phyloP scores from a whole-genome alignment of 2,888 invertebrate genomes.

The Linnaemya vulpina region DNA sequence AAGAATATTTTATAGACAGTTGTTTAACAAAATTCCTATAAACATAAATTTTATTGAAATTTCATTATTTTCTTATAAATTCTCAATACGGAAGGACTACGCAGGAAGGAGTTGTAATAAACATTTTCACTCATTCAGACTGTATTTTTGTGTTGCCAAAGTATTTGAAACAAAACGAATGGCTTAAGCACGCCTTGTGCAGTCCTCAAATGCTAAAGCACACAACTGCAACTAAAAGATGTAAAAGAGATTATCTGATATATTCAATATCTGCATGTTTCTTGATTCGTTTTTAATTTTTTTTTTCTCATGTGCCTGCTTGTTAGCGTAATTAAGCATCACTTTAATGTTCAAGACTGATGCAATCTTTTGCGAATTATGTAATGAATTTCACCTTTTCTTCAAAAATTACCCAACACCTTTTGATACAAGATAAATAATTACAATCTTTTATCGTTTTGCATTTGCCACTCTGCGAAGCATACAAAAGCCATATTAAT shows the following conservation, averaged over 20 bases:
- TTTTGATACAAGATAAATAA: background rate
- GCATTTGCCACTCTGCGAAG: background rate
- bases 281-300: background rate
- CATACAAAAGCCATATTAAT: background rate
- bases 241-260: background rate
- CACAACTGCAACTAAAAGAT: too few relatives aligned
- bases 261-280: background rate
- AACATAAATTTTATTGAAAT: background rate
- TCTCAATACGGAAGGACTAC: too few relatives aligned
- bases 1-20: background rate
- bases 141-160: too few relatives aligned
- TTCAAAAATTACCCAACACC: constrained; percentile 17
- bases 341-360: background rate
- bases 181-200: too few relatives aligned
- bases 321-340: background rate
- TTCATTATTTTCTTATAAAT: background rate
- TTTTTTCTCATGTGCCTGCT: background rate
- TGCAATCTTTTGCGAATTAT: background rate
- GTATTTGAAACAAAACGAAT: too few relatives aligned
- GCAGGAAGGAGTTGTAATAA: too few relatives aligned
- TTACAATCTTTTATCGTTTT: constrained; percentile 28
- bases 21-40: background rate
- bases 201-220: too few relatives aligned
- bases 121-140: too few relatives aligned
- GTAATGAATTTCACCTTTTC: constrained; percentile 35